A percentile compares a stretch with the other conserved stretches of the same genome.
Evolutionary conservation across 2,113 vertebrate species (phyloP).

Genomic region (Desmodus rotundus): DNA sequence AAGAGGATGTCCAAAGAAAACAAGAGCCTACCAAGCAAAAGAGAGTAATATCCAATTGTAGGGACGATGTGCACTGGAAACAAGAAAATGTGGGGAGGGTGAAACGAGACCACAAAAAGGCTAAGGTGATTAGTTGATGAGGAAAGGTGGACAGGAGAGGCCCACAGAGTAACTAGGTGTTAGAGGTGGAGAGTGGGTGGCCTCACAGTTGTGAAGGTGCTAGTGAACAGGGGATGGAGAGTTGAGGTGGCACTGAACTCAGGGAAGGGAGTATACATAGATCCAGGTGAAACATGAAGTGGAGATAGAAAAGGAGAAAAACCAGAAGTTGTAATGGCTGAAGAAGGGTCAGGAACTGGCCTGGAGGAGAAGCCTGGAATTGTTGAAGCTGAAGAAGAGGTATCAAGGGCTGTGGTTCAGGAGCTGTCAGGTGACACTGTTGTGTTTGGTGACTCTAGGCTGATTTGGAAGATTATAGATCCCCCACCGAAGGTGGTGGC

Average conservation of each 20-base stretch:
- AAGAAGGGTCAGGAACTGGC: neutral
- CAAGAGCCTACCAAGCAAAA: neutral
- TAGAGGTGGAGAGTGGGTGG: neutral
- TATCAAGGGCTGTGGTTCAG: fast-evolving
- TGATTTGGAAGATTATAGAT: neutral
- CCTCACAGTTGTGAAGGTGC: neutral
- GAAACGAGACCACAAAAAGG: neutral
- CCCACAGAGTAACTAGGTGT: neutral
- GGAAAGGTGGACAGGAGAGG: no score
- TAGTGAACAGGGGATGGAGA: fast-evolving
- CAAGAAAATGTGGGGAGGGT: neutral
- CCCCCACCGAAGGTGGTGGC: fast-evolving
- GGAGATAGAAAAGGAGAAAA: neutral
- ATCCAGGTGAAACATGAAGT: neutral
- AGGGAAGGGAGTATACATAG: neutral
- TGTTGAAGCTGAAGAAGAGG: neutral
- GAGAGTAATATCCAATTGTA: neutral
- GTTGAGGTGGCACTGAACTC: neutral
- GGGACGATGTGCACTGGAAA: no score
- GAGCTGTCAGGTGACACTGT: neutral
- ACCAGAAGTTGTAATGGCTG: neutral
- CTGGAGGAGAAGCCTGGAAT: neutral
- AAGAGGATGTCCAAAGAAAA: neutral
- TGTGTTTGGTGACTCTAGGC: fast-evolving
- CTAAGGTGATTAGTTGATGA: neutral